Evolutionary conservation across 2,888 invertebrate genomes (phyloP), one percentile per base, ranked within the genome.

Genomic region (Drosophila demipolita): DNA sequence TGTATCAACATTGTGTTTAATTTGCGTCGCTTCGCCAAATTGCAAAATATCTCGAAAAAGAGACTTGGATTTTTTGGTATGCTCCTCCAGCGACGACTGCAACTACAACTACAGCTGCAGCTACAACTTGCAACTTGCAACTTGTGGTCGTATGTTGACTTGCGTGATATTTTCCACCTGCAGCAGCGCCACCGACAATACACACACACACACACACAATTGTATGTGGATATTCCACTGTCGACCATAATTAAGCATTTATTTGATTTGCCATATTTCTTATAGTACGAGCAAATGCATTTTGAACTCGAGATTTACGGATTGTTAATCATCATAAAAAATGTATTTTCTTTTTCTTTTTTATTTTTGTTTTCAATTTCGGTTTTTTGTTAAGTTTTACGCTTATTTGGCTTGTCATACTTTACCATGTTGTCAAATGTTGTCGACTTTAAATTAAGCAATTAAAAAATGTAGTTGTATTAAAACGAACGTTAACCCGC

Each of bases 181-280:
- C 81, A 62, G 75, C 82, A 81, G 83, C 84, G 69, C 84, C 87
- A 68, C 84, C 84, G 86, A 84, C 78, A 73, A 77, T 65, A 50
- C 67, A 55, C 59, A 66, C 65, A 59, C 38, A 71, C 63, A 63
- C 50, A 53, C 45, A 54, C 50, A 54, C 40, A 61, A 26, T 54
- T 40, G 15, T 57, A 52, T 61, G 72, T 65, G 40, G 33, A 49
- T 49, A 60, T 71, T 50, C 78, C 69, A 71, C 71, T 74, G 66
- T 76, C 68, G 72, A 75, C 82, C 78, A 83, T 88, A 89, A 90
- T 90, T 90, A 90, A 89, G 83, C 90, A 89, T 82, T 90, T 88
- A 90, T 87, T 89, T 90, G 87, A 86, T 90, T 90, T 88, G 90
- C 88, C 87, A 83, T 88, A 90, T 88, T 90, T 90, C 68, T 78